Conservation (phyloP, 2,888 invertebrate genomes). For the Megalurothrips usitatus region DNA sequence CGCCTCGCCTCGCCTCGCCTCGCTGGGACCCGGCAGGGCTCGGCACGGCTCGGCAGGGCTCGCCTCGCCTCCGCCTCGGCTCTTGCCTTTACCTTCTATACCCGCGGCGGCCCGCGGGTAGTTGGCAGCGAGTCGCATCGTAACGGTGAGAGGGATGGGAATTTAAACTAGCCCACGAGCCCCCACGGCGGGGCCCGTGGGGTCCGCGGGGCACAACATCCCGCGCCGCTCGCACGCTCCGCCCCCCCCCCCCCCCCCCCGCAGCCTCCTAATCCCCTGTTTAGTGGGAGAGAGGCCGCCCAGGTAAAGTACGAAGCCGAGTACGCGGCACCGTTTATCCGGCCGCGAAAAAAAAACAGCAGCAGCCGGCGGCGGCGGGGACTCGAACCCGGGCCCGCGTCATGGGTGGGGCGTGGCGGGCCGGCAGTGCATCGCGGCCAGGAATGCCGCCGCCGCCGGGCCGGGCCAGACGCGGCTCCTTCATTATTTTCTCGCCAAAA, state of each 20-base stretch:
- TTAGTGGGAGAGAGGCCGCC: neutral
- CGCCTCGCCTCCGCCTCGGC: too few relatives aligned
- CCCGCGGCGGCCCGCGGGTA: too few relatives aligned
- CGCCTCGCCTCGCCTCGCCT: too few relatives aligned
- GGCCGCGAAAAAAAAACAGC: neutral
- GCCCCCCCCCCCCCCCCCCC: neutral
- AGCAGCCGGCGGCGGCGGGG: neutral
- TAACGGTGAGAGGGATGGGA: constrained; percentile 13
- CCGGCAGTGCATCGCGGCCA: neutral
- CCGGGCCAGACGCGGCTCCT: neutral
- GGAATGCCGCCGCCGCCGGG: neutral
- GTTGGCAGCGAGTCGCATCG: neutral
- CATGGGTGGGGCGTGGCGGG: neutral
- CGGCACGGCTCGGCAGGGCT: neutral
- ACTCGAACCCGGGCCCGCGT: neutral
- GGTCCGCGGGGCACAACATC: too few relatives aligned
- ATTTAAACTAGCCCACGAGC: constrained; percentile 7
- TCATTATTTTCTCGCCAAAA: neutral
- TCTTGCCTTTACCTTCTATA: too few relatives aligned
- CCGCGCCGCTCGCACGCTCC: neutral
- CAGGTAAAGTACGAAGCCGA: neutral
- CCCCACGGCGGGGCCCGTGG: too few relatives aligned
- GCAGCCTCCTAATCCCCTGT: neutral
- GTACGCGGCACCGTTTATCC: neutral
- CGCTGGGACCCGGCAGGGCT: neutral